These are phyloP conservation scores for Xiphophorus couchianus DNA, from an alignment of 2,113 vertebrate species.

Conservation along the genomic window DNA sequence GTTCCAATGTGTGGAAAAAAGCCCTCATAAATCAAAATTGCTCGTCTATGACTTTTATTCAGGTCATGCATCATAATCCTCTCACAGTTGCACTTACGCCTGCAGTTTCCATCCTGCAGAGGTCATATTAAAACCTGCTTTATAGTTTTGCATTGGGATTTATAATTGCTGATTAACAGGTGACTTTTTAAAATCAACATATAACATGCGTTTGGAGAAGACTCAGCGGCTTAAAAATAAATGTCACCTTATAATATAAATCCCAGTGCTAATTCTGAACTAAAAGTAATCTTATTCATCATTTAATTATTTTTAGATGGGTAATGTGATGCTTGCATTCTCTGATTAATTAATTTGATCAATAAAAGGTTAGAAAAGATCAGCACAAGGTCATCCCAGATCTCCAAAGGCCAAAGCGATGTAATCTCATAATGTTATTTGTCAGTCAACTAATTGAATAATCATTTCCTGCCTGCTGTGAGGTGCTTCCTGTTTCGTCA, in stretches of 20 bases:
- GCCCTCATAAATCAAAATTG: slow-evolving; percentile 64
- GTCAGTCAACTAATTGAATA: not conserved
- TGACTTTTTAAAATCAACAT: slow-evolving; percentile 1
- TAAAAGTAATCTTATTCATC: not conserved
- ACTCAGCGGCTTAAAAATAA: not conserved
- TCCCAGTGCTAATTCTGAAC: not conserved
- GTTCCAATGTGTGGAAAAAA: slow-evolving; percentile 59
- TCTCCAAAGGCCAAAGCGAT: slow-evolving; percentile 1
- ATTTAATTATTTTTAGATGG: not conserved
- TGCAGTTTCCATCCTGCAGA: slow-evolving; percentile 44
- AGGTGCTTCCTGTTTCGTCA: slow-evolving; percentile 1
- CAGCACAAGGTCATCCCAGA: not conserved
- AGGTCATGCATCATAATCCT: slow-evolving; percentile 57
- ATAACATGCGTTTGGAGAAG: not conserved
- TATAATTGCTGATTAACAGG: slow-evolving; percentile 37
- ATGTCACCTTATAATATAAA: not conserved
- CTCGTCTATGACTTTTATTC: slow-evolving; percentile 44
- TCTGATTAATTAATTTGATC: slow-evolving; percentile 6
- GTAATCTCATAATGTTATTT: slow-evolving; percentile 2
- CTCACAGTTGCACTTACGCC: slow-evolving; percentile 49
- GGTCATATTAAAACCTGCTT: slow-evolving; percentile 29
- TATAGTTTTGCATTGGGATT: slow-evolving; percentile 36
- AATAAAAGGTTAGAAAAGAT: slow-evolving; percentile 9
- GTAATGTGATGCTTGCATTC: not conserved
- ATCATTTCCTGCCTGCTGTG: not conserved